Percentiles rank a stretch among this genome's conserved stretches.
Evolutionary conservation across 2,113 vertebrate species (phyloP).

Genomic region (Nematolebias whitei): DNA sequence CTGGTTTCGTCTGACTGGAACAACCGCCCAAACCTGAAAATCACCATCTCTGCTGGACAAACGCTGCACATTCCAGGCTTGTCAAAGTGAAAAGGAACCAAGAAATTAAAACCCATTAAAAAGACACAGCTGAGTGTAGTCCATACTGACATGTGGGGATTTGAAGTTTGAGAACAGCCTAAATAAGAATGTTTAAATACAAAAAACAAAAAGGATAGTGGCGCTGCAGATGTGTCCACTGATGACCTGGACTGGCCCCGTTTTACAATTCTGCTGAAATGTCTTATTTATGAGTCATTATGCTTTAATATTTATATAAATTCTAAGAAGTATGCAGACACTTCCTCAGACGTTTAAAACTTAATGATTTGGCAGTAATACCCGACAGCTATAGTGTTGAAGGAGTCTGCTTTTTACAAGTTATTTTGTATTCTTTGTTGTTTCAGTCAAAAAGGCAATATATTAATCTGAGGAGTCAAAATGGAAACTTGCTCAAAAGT

Average conservation of each 20-base stretch:
- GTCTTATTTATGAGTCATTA: neutral
- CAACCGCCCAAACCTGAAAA: constrained; percentile 77
- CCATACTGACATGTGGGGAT: neutral
- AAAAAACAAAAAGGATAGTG: neutral
- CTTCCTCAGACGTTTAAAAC: neutral
- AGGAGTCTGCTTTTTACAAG: neutral
- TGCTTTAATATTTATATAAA: neutral
- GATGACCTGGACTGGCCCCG: neutral
- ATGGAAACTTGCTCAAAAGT: neutral
- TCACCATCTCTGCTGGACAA: constrained; percentile 49
- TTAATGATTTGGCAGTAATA: neutral
- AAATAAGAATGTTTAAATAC: neutral
- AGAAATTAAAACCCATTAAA: neutral
- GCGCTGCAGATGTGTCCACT: neutral
- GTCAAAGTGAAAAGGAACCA: constrained; percentile 34
- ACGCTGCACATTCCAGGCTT: constrained; percentile 69
- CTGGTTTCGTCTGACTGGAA: constrained; percentile 80
- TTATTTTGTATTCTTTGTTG: neutral
- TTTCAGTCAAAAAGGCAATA: neutral
- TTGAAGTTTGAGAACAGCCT: neutral
- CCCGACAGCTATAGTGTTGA: neutral
- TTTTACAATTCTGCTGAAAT: constrained; percentile 13
- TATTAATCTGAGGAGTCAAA: neutral
- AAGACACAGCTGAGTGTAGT: neutral
- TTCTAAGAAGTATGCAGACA: neutral